phyloP scores from a whole-genome alignment of 2,888 invertebrate species.

The Neoitamus cyanurus region DNA sequence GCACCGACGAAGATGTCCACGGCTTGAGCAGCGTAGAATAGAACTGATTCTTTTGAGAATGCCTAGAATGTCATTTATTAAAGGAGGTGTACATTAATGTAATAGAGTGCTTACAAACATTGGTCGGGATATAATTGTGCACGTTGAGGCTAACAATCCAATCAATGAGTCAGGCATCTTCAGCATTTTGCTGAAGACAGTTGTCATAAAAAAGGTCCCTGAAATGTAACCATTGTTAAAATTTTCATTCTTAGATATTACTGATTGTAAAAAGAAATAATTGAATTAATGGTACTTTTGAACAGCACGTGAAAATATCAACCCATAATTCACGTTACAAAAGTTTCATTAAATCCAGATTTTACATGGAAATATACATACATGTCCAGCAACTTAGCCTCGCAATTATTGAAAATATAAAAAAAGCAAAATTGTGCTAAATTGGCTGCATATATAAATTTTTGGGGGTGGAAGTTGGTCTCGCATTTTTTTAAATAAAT shows the following conservation, averaged over 20 bases:
- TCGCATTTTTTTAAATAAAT: too few relatives aligned
- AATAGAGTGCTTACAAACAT: conserved; percentile 60
- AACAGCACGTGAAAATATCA: not conserved
- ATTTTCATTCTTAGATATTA: too few relatives aligned
- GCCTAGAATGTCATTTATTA: conserved; percentile 57
- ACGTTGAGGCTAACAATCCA: conserved; percentile 62
- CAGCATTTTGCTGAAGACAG: conserved; percentile 62
- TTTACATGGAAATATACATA: too few relatives aligned
- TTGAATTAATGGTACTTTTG: not conserved
- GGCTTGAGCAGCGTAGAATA: conserved; percentile 61
- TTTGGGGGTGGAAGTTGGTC: too few relatives aligned
- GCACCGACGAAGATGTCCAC: conserved; percentile 64
- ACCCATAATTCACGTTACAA: too few relatives aligned
- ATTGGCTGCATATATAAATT: too few relatives aligned
- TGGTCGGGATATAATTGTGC: conserved; percentile 61
- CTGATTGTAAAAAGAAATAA: too few relatives aligned
- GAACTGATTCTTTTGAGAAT: conserved; percentile 58
- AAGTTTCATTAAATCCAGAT: too few relatives aligned
- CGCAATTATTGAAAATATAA: too few relatives aligned
- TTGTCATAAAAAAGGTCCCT: conserved; percentile 65
- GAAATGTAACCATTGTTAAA: too few relatives aligned
- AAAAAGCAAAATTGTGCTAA: too few relatives aligned
- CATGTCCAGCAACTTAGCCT: too few relatives aligned
- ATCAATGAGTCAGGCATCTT: conserved; percentile 62
- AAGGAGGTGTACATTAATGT: not conserved